A percentile compares a stretch with the other conserved stretches of the same genome.
These are phyloP conservation scores for Heliconius ethilla DNA, from an alignment of 2,888 invertebrate species.

Conservation along the genomic window DNA sequence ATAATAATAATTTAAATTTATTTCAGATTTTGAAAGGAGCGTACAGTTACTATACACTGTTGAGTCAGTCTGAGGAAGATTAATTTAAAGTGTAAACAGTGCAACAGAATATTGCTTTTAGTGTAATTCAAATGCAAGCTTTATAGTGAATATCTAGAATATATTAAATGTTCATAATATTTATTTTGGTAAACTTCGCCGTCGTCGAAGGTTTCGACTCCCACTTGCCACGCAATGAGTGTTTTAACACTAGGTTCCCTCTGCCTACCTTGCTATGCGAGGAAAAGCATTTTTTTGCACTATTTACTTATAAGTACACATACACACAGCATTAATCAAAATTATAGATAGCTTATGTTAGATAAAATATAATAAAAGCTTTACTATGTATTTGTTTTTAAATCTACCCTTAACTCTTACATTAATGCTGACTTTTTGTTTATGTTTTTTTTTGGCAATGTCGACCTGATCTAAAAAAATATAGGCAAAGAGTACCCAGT, in stretches of 20 bases:
- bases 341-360: background rate
- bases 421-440: background rate
- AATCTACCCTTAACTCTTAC: background rate
- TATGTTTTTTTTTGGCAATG: background rate
- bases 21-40: slow-evolving; percentile 52
- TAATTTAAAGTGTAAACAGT: background rate
- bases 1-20: slow-evolving; percentile 18
- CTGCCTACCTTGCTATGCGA: too few species aligned
- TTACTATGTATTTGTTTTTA: background rate
- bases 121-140: background rate
- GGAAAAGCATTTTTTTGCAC: background rate
- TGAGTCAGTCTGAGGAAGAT: slow-evolving; percentile 43
- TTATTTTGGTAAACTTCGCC: background rate
- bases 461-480: background rate
- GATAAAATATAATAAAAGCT: background rate
- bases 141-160: background rate
- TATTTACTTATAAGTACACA: background rate
- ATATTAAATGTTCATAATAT: background rate
- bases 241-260: too few species aligned
- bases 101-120: background rate
- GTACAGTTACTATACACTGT: slow-evolving; percentile 51
- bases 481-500: background rate
- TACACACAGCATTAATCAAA: background rate
- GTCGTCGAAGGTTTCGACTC: background rate
- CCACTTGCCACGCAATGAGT: background rate